Evolutionary conservation across 2,797 vertebrate species (phyloP).

Genomic region (Artibeus lituratus): DNA sequence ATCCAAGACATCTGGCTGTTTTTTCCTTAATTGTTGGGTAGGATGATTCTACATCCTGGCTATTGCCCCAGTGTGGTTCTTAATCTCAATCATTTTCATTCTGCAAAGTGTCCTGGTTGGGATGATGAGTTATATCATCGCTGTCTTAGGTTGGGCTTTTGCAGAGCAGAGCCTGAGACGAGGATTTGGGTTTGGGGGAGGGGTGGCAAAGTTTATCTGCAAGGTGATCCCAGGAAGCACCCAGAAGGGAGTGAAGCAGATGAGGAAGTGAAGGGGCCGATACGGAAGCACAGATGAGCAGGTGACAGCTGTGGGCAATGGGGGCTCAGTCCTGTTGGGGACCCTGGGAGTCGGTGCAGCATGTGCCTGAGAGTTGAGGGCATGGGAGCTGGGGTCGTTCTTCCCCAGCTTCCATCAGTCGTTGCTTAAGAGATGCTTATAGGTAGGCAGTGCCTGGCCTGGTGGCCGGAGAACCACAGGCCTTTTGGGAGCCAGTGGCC

Average conservation of each 20-base stretch:
- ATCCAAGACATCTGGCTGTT: neutral
- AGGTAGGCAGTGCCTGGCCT: neutral
- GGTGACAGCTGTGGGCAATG: neutral
- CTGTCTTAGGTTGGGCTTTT: neutral
- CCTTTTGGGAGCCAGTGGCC: fast-evolving
- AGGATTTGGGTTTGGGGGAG: neutral
- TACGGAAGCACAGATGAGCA: too few relatives aligned
- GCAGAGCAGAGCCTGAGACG: neutral
- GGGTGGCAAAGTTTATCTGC: neutral
- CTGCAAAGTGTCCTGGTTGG: neutral
- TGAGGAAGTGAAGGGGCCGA: neutral
- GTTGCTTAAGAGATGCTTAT: neutral
- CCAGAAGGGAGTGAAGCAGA: neutral
- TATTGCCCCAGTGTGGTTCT: neutral
- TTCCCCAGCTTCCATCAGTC: fast-evolving
- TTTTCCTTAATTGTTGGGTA: neutral
- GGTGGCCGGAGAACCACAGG: neutral
- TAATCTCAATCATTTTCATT: neutral
- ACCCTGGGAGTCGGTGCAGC: neutral
- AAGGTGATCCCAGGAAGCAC: neutral
- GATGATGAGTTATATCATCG: too few relatives aligned
- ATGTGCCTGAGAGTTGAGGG: fast-evolving
- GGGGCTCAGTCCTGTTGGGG: neutral
- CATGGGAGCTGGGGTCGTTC: neutral
- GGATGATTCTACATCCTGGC: fast-evolving